Percentiles rank a stretch among this genome's conserved stretches.
phyloP scores from a whole-genome alignment of 2,113 vertebrate species.

The Gobio gobio region DNA sequence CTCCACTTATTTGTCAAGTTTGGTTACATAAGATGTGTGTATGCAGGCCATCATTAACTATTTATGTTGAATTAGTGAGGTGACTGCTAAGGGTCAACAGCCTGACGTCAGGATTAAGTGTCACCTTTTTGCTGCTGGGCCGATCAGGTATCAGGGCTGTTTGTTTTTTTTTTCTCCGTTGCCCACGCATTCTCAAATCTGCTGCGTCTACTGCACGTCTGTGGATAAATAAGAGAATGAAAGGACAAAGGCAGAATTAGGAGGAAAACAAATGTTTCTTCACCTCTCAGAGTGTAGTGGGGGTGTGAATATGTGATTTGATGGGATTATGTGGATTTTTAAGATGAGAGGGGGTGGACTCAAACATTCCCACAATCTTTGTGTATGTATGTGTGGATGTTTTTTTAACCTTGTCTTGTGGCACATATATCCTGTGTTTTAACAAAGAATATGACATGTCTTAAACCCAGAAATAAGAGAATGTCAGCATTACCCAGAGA shows the following conservation, averaged over 20 bases:
- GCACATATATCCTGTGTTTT: slow-evolving; percentile 29
- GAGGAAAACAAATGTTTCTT: slow-evolving; percentile 40
- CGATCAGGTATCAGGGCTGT: slow-evolving; percentile 46
- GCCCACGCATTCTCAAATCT: slow-evolving; percentile 43
- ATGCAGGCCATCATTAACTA: slow-evolving; percentile 53
- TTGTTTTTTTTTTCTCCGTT: slow-evolving; percentile 5
- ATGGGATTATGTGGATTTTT: slow-evolving; percentile 52
- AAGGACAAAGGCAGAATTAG: slow-evolving; percentile 25
- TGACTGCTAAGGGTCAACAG: slow-evolving; percentile 60
- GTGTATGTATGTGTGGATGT: slow-evolving; percentile 1
- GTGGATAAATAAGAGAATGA: slow-evolving; percentile 5
- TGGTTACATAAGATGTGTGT: slow-evolving; percentile 53
- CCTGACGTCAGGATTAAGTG: slow-evolving; percentile 58
- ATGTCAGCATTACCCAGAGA: slow-evolving; percentile 21
- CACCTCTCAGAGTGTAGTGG: slow-evolving; percentile 31
- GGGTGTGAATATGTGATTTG: slow-evolving; percentile 44
- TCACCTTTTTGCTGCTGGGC: slow-evolving; percentile 55
- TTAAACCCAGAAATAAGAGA: slow-evolving; percentile 42
- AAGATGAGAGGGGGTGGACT: slow-evolving; percentile 44
- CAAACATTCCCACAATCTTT: slow-evolving; percentile 23
- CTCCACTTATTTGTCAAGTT: slow-evolving; percentile 30
- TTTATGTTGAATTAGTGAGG: slow-evolving; percentile 56
- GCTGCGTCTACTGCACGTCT: slow-evolving; percentile 18
- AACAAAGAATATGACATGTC: slow-evolving; percentile 44
- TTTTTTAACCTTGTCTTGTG: slow-evolving; percentile 28